Percentiles rank a stretch among this genome's conserved stretches.
These are phyloP conservation scores for Gandaritis pyraliata DNA, from an alignment of 2,888 invertebrate species.

Conservation along the genomic window DNA sequence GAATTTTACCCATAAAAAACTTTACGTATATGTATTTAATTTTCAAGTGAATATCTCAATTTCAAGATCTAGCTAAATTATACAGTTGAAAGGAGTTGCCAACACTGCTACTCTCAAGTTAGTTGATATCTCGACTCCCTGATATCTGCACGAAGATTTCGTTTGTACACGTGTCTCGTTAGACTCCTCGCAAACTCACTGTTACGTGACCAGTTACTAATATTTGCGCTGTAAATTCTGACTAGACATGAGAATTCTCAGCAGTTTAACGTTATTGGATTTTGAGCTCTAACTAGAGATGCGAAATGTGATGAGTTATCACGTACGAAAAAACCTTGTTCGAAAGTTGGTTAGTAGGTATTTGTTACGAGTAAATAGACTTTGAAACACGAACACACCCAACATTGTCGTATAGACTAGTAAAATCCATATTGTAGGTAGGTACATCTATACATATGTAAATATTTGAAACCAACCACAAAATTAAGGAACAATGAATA, in stretches of 20 bases:
- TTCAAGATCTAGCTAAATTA: constrained; percentile 6
- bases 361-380: neutral
- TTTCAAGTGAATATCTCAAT: neutral
- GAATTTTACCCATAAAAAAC: too few relatives aligned
- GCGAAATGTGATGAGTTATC: neutral
- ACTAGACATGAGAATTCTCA: constrained; percentile 22
- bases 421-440: too few relatives aligned
- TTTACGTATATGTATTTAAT: too few relatives aligned
- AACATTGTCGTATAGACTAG: too few relatives aligned
- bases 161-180: constrained; percentile 41
- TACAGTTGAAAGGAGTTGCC: constrained; percentile 15
- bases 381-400: neutral
- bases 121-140: constrained; percentile 24
- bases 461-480: too few relatives aligned
- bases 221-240: constrained; percentile 32
- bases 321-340: neutral
- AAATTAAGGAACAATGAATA: too few relatives aligned
- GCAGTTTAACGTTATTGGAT: constrained; percentile 16
- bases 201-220: constrained; percentile 37
- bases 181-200: constrained; percentile 35
- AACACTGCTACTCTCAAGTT: constrained; percentile 15
- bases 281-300: constrained; percentile 6
- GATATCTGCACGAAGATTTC: constrained; percentile 29
- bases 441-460: too few relatives aligned
- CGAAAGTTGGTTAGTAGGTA: neutral